These are phyloP conservation scores for Proterorhinus semilunaris DNA, from an alignment of 2,113 vertebrate species.

Conservation along the genomic window DNA sequence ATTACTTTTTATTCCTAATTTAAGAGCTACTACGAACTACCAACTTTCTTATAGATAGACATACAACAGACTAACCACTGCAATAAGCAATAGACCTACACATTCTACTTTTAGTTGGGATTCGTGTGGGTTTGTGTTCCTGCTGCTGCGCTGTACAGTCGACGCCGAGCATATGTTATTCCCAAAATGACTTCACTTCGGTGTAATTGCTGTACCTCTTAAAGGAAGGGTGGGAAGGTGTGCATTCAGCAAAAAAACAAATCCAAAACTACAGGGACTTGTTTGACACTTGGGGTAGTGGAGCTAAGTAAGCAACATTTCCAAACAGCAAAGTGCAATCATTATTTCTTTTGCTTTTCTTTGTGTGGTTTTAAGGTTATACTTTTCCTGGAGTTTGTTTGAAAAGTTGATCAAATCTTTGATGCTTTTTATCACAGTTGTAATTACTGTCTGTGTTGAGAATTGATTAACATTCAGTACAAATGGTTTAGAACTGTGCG, in stretches of 20 bases:
- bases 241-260: slow-evolving; percentile 23
- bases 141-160: slow-evolving; percentile 10
- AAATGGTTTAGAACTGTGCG: too few relatives aligned
- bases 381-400: too few relatives aligned
- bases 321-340: neutral
- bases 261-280: slow-evolving; percentile 20
- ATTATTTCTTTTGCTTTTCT: neutral
- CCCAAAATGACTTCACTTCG: slow-evolving; percentile 35
- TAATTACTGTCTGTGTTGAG: too few relatives aligned
- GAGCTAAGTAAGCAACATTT: neutral
- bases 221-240: slow-evolving; percentile 50
- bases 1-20: too few relatives aligned
- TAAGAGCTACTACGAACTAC: too few relatives aligned
- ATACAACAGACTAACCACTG: too few relatives aligned
- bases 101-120: neutral
- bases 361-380: too few relatives aligned
- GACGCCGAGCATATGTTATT: slow-evolving; percentile 21
- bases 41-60: too few relatives aligned
- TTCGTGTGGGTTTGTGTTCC: slow-evolving; percentile 33
- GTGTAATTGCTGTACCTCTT: slow-evolving; percentile 55
- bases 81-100: too few relatives aligned
- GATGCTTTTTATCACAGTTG: too few relatives aligned
- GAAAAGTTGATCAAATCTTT: too few relatives aligned
- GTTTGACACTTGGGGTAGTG: slow-evolving; percentile 8
- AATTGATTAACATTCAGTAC: too few relatives aligned